Conservation (phyloP, 2,113 vertebrate species). For the Psittacula cyanocephala region DNA sequence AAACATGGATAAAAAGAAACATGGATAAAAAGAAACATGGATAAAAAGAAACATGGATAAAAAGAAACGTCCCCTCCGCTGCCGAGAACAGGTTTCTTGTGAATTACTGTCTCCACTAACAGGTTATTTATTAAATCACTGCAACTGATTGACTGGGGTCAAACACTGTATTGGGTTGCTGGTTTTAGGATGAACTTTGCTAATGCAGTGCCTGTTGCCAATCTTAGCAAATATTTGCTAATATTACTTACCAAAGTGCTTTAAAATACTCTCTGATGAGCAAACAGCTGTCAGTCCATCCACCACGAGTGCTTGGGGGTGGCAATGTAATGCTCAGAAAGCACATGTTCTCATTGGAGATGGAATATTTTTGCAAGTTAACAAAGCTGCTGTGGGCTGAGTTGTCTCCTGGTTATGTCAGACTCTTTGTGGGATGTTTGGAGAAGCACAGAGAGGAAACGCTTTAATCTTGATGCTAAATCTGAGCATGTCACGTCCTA, state of each 20-base stretch:
- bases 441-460: conserved; percentile 29
- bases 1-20: accelerated
- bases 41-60: not conserved
- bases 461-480: conserved; percentile 18
- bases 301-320: not conserved
- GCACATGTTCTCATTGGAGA: conserved; percentile 8
- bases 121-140: not conserved
- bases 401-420: conserved; percentile 66
- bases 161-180: not conserved
- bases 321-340: not conserved
- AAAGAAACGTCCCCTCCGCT: not conserved
- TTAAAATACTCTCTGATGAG: not conserved
- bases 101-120: not conserved
- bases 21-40: too few relatives aligned
- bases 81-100: not conserved
- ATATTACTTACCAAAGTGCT: not conserved
- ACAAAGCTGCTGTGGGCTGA: conserved; percentile 61
- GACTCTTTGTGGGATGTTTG: conserved; percentile 55
- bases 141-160: not conserved
- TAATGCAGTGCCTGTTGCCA: not conserved
- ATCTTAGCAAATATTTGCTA: not conserved
- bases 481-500: not conserved
- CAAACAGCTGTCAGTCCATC: not conserved
- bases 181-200: not conserved
- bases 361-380: conserved; percentile 64